Percentiles rank a stretch among this genome's conserved stretches.
These are phyloP conservation scores for Pogonomyrmex californicus DNA, from an alignment of 1,140 invertebrate species.

Conservation along the genomic window DNA sequence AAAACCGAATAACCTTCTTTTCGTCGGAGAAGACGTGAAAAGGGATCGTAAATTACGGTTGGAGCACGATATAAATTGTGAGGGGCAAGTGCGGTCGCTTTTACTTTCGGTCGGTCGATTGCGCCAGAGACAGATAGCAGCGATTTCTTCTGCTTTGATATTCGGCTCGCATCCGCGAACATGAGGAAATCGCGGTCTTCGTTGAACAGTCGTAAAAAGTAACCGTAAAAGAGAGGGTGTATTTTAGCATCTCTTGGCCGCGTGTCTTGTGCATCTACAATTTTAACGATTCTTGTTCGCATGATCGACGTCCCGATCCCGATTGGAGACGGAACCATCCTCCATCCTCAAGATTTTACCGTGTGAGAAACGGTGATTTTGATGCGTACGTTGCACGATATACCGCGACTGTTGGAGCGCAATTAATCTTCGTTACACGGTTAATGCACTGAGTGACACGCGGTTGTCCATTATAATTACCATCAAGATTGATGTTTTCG, in stretches of 20 bases:
- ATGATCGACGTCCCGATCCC: not conserved
- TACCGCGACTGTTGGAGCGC: not conserved
- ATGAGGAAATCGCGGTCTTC: slow-evolving; percentile 13
- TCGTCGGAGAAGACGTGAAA: not conserved
- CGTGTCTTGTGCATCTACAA: not conserved
- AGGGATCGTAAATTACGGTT: slow-evolving; percentile 18
- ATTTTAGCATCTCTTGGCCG: slow-evolving; percentile 17
- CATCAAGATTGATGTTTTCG: slow-evolving; percentile 32
- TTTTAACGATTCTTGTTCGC: slow-evolving; percentile 32
- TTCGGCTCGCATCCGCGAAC: slow-evolving; percentile 35
- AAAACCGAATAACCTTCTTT: slow-evolving; percentile 23
- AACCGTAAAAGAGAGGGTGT: slow-evolving; percentile 52
- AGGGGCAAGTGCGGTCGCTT: slow-evolving; percentile 13
- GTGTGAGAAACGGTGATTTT: not conserved
- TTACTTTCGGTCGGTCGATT: slow-evolving; percentile 51
- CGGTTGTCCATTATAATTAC: slow-evolving; percentile 29
- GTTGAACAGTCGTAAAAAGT: slow-evolving; percentile 58
- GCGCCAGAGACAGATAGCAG: slow-evolving; percentile 41
- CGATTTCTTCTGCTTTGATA: slow-evolving; percentile 67
- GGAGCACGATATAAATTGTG: slow-evolving; percentile 28
- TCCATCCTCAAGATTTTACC: not conserved
- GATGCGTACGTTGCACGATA: not conserved
- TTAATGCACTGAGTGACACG: slow-evolving; percentile 16
- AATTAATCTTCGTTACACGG: slow-evolving; percentile 48
- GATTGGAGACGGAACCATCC: not conserved